Evolutionary conservation across 2,888 invertebrate species (phyloP).

Genomic region (Drosophila acutilabella): DNA sequence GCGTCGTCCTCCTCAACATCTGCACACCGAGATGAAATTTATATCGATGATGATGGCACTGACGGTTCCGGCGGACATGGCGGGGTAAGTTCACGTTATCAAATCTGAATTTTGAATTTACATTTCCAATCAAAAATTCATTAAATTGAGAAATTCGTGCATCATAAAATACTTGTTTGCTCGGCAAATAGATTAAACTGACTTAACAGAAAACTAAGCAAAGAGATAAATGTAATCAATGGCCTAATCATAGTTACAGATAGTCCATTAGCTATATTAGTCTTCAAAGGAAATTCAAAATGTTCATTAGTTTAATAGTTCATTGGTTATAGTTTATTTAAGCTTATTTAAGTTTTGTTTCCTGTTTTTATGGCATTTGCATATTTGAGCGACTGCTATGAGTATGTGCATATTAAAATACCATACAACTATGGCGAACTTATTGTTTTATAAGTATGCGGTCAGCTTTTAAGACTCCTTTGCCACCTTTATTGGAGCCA

Average conservation of each 20-base stretch:
- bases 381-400: constrained; percentile 35
- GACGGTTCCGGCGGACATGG: constrained; percentile 90
- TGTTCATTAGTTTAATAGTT: too few relatives aligned
- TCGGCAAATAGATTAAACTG: constrained; percentile 4
- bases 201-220: constrained; percentile 11
- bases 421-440: constrained; percentile 36
- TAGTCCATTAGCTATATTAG: constrained; percentile 13
- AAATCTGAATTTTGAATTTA: background rate
- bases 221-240: background rate
- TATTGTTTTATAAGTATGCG: constrained; percentile 42
- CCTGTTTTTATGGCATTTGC: constrained; percentile 37
- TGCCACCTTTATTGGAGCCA: background rate
- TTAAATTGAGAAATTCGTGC: constrained; percentile 26
- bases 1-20: constrained; percentile 72
- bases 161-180: constrained; percentile 3
- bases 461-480: constrained; percentile 22
- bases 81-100: constrained; percentile 86
- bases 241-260: constrained; percentile 20
- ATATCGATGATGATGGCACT: constrained; percentile 91
- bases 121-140: constrained; percentile 28
- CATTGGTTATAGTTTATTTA: constrained; percentile 6
- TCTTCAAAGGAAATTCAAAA: background rate
- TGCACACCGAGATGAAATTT: constrained; percentile 87
- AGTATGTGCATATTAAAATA: constrained; percentile 42
- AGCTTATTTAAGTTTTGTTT: constrained; percentile 26